Percentiles rank a stretch among this genome's conserved stretches.
Conservation (phyloP, 2,888 invertebrate genomes). For the Orchesellides sinensis region DNA sequence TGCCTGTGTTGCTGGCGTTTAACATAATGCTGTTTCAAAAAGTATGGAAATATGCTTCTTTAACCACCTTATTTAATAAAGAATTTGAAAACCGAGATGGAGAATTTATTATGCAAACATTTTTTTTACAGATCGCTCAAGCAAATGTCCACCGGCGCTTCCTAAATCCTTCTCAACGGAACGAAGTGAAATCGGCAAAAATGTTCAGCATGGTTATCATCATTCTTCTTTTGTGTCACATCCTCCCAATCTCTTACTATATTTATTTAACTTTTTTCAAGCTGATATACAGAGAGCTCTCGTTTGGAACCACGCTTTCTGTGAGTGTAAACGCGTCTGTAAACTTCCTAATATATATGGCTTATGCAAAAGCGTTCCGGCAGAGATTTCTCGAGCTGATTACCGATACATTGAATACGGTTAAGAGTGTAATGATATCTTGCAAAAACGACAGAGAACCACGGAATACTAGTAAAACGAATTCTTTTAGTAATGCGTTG, state of each 20-base stretch:
- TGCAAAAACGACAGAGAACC: too few relatives aligned
- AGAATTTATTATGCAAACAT: neutral
- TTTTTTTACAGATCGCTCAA: constrained; percentile 18
- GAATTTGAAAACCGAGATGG: too few relatives aligned
- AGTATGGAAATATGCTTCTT: neutral
- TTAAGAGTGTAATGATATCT: too few relatives aligned
- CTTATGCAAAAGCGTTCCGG: constrained; percentile 12
- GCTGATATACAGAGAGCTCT: constrained; percentile 26
- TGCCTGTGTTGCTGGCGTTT: constrained; percentile 22
- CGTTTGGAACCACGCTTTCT: constrained; percentile 34
- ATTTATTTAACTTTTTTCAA: constrained; percentile 15
- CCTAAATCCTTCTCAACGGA: constrained; percentile 10
- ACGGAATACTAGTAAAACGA: too few relatives aligned
- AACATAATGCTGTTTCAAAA: constrained; percentile 7
- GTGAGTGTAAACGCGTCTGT: constrained; percentile 15
- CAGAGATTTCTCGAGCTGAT: constrained; percentile 15
- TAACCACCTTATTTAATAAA: neutral
- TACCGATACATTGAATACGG: neutral
- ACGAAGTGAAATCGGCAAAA: constrained; percentile 28
- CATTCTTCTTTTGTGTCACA: constrained; percentile 19
- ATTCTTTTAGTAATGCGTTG: too few relatives aligned
- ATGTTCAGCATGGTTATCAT: constrained; percentile 21
- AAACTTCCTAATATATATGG: constrained; percentile 24
- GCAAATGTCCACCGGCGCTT: constrained; percentile 20
- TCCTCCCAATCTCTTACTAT: constrained; percentile 28